Base-by-base conservation (phyloP, 2,888 invertebrate genomes). In the Smittia sp. region DNA sequence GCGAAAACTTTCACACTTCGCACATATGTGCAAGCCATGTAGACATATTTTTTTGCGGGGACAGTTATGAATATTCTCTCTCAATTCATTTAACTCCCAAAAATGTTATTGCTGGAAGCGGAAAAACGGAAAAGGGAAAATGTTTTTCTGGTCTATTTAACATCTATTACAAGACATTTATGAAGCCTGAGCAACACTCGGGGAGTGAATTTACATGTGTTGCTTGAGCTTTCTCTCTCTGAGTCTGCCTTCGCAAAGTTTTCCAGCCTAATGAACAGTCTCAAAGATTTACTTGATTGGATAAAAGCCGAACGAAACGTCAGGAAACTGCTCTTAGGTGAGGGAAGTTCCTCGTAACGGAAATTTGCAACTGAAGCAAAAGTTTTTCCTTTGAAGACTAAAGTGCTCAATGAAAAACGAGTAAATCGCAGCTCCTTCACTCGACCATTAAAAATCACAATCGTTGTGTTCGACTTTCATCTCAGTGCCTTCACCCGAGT, bases 181-280 rank as follows among this genome's bases (percentile, higher is more conserved):
- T 67, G 67, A 39, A 67, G 39, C 38, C 38, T 66, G 32, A 62
- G 18, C 20, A 62, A 62, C 11, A 22, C 24, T 62, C 13, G n/a
- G 66, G 66, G 38, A 66, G 66, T 66, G 32, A 18, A 66, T 66
- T 66, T 66, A 66, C 66, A 66, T 66, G 66, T 66, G 66, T 66
- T 66, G 38, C 66, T 18, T 11, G 15, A 46, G 2, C n/a, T 46
- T 46, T 2, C n/a, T 46, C 2, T 46, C 11, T 38, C 11, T 38
- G 11, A 6, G 11, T 38, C 38, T 38, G 7, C 11, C 46, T 11
- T 46, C 32, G 9, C 32, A 32, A 6, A 3, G 32, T 9, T 32
- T 32, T 32, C 32, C 32, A 32, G 3, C 9, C 32, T 32, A 32
- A 32, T 32, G 32, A 32, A 32, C 32, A 32, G 32, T 32, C 32